Conservation (phyloP, 35 echinoderm and acorn worm species). For the Amphiura filiformis region DNA sequence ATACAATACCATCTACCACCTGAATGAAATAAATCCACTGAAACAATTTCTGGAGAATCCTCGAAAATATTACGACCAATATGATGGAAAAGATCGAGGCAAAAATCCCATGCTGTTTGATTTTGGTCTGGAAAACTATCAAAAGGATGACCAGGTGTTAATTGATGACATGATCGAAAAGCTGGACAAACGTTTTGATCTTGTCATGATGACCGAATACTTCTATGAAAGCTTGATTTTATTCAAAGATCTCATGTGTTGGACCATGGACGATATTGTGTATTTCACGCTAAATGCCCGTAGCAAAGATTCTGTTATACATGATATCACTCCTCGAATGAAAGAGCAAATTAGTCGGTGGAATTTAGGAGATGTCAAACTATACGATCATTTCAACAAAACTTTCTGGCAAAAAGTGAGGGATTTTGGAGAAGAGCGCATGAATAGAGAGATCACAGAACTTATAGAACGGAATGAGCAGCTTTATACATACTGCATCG, state of each 20-base stretch:
- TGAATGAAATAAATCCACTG: not conserved
- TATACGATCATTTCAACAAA: slow-evolving; percentile 59
- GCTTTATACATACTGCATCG: not conserved
- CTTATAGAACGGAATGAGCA: not conserved
- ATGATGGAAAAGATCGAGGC: not conserved
- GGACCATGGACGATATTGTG: slow-evolving; percentile 44
- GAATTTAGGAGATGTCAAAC: slow-evolving; percentile 43
- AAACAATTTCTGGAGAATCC: slow-evolving; percentile 38
- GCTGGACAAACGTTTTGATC: no score
- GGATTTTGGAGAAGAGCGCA: slow-evolving; percentile 25
- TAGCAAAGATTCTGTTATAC: slow-evolving; percentile 20
- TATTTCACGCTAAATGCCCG: slow-evolving; percentile 47
- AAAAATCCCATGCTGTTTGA: slow-evolving; percentile 63
- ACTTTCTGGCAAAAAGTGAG: slow-evolving; percentile 41
- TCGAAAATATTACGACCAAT: not conserved
- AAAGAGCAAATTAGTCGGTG: no score
- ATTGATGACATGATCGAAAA: not conserved
- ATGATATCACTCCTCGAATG: not conserved
- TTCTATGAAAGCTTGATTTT: slow-evolving; percentile 54
- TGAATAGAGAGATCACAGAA: slow-evolving; percentile 24
- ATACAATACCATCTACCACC: not conserved
- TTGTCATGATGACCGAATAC: slow-evolving; percentile 43
- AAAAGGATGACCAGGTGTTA: not conserved
- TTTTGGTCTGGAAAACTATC: slow-evolving; percentile 24
- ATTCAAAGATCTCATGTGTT: slow-evolving; percentile 51